These are phyloP conservation scores for Automeris io DNA, from an alignment of 2,888 invertebrate species.

Conservation along the genomic window DNA sequence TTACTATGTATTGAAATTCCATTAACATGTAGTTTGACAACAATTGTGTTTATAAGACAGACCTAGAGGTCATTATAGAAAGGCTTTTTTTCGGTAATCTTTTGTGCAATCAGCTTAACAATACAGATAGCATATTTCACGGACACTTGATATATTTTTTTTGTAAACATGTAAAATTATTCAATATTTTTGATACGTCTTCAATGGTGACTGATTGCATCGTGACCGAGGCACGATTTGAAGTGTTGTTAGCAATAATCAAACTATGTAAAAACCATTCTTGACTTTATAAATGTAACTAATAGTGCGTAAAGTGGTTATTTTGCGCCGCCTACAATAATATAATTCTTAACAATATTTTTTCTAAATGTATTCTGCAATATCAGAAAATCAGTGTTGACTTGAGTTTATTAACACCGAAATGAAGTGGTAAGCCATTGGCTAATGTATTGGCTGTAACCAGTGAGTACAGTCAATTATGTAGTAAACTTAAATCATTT, in stretches of 20 bases:
- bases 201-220: slow-evolving; percentile 5
- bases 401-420: too few species aligned
- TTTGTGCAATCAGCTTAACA: slow-evolving; percentile 6
- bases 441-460: too few species aligned
- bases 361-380: too few species aligned
- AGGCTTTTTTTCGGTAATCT: slow-evolving; percentile 2
- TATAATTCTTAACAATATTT: too few species aligned
- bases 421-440: too few species aligned
- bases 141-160: neutral
- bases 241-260: neutral
- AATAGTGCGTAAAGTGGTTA: too few species aligned
- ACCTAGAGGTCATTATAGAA: slow-evolving; percentile 1
- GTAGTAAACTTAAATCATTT: too few species aligned
- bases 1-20: slow-evolving; percentile 7
- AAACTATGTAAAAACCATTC: neutral
- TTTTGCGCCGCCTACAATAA: too few species aligned
- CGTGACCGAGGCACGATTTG: neutral
- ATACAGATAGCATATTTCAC: slow-evolving; percentile 4
- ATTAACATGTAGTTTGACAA: slow-evolving; percentile 5
- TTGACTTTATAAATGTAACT: too few species aligned
- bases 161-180: slow-evolving; percentile 1
- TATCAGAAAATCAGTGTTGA: too few species aligned
- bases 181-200: slow-evolving; percentile 3
- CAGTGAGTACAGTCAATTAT: too few species aligned
- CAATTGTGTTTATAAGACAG: slow-evolving; percentile 8